Conservation (phyloP, 1,140 invertebrate genomes). For the Bombyx mandarina region DNA sequence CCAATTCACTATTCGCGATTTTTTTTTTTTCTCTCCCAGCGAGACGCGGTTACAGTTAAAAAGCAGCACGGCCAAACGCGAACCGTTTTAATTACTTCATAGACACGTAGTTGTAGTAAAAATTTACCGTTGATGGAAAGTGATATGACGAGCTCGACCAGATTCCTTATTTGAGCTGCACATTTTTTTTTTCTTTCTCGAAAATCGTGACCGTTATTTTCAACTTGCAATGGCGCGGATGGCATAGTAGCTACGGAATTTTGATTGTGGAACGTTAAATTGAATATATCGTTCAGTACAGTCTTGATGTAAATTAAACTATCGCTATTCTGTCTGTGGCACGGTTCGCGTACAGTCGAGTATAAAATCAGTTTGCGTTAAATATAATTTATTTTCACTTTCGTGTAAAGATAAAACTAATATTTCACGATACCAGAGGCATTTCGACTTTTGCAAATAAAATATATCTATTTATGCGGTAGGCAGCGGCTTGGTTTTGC, state of each 20-base stretch:
- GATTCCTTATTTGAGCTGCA: constrained; percentile 10
- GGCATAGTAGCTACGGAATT: not conserved
- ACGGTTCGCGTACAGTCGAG: constrained; percentile 7
- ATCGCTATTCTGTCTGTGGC: constrained; percentile 19
- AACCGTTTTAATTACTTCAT: constrained; percentile 68
- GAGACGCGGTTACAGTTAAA: constrained; percentile 55
- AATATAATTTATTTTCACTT: too few relatives aligned
- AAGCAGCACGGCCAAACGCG: constrained; percentile 33
- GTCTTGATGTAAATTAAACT: constrained; percentile 21
- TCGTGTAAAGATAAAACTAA: too few relatives aligned
- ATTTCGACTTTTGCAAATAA: too few relatives aligned
- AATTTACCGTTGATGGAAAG: constrained; percentile 53
- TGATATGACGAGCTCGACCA: constrained; percentile 42
- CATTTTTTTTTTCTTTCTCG: constrained; percentile 4
- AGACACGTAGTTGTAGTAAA: constrained; percentile 48
- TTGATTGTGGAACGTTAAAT: constrained; percentile 12
- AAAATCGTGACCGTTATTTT: constrained; percentile 1
- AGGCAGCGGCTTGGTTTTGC: too few relatives aligned
- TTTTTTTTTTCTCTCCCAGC: constrained; percentile 43
- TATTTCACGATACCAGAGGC: too few relatives aligned
- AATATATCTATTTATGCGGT: too few relatives aligned
- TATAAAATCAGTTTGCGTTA: not conserved
- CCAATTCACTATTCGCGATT: constrained; percentile 49
- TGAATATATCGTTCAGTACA: constrained; percentile 11
- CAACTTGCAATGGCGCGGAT: not conserved